A percentile compares a stretch with the other conserved stretches of the same genome.
Evolutionary conservation across 1,140 invertebrate genomes (phyloP).

Genomic region (Aricia agestis): DNA sequence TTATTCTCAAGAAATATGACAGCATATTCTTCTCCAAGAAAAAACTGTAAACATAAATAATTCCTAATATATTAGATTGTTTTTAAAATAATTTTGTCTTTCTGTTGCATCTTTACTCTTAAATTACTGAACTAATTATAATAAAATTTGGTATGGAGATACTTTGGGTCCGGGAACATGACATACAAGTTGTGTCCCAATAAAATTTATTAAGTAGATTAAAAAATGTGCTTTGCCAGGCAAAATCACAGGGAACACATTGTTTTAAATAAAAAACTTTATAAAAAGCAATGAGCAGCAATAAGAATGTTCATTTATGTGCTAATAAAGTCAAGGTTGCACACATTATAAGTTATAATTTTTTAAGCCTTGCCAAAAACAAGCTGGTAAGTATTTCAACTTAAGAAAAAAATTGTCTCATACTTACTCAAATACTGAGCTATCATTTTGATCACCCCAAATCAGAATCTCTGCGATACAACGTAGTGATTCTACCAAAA

Average conservation of each 20-base stretch:
- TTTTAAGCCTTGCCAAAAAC: neutral
- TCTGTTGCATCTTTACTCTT: no score
- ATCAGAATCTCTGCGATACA: slow-evolving; percentile 99
- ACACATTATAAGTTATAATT: neutral
- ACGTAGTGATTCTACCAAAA: slow-evolving; percentile 97
- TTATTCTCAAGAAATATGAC: slow-evolving; percentile 97
- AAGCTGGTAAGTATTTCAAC: neutral
- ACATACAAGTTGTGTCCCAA: no score
- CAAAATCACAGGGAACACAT: no score
- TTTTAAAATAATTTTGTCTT: no score
- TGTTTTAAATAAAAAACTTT: no score
- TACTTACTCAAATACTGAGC: slow-evolving; percentile 98
- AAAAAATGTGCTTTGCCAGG: no score
- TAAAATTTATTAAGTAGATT: no score
- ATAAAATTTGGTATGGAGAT: no score
- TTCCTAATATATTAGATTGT: no score
- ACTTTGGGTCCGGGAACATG: no score
- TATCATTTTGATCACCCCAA: slow-evolving; percentile 99
- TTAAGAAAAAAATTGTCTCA: neutral
- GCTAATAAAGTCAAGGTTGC: neutral
- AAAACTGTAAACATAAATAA: slow-evolving; percentile 81
- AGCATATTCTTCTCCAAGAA: slow-evolving; percentile 99
- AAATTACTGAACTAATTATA: no score
- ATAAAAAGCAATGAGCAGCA: no score
- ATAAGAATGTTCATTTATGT: neutral